These are phyloP conservation scores for Aplysia californica DNA, from an alignment of 1,140 invertebrate genomes.

Conservation along the genomic window DNA sequence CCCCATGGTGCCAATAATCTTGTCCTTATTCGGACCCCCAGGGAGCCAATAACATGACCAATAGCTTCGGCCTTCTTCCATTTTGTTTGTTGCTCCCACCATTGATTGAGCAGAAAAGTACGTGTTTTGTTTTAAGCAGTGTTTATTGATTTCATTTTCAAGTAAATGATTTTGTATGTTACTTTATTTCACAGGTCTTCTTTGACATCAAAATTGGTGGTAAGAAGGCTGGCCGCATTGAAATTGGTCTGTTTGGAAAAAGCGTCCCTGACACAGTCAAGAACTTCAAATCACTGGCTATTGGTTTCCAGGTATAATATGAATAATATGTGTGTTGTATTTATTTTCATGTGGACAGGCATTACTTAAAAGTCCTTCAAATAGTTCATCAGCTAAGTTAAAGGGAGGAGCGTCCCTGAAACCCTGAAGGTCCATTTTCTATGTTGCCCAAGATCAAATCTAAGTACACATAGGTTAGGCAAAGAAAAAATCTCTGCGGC, in stretches of 20 bases:
- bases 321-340: not conserved
- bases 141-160: too few species aligned
- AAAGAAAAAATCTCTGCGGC: too few species aligned
- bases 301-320: constrained; percentile 41
- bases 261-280: constrained; percentile 91
- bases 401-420: not conserved
- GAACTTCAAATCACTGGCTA: constrained; percentile 79
- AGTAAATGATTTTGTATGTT: not conserved
- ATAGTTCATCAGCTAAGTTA: not conserved
- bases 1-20: too few species aligned
- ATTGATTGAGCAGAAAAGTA: too few species aligned
- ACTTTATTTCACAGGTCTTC: constrained; percentile 76
- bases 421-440: not conserved
- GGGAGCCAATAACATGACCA: too few species aligned
- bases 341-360: not conserved
- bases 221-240: constrained; percentile 82
- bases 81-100: too few species aligned
- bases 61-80: too few species aligned
- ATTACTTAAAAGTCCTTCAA: not conserved
- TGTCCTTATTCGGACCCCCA: too few species aligned
- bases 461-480: not conserved
- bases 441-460: not conserved
- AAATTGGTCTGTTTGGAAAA: constrained; percentile 94
- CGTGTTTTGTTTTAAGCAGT: too few species aligned
- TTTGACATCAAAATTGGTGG: constrained; percentile 90